Evolutionary conservation across 2,797 vertebrate species (phyloP), one percentile per base, ranked within the genome.

Genomic region (Arctocebus calabarensis): DNA sequence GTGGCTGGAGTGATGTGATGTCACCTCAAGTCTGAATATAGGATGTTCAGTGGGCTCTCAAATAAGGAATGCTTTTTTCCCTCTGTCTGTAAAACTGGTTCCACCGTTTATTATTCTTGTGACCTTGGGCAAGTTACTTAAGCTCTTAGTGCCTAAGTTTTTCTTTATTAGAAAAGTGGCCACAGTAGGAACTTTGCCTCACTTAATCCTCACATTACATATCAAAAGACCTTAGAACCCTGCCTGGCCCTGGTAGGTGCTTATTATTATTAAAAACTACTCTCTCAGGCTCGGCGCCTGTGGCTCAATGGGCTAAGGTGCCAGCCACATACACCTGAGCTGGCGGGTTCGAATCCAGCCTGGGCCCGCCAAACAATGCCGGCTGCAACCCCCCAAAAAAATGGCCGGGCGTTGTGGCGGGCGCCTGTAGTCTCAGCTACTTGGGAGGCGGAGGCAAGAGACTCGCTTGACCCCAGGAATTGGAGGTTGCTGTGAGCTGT

Each of bases 151-250:
- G 68, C 34, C 82, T 66, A 16, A 66, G 3, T 66, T 95, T 83
- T 88, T 95, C 11, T 81, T 96, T 40, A 48, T 88, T 77, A 78
- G 61, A 93, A 37, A 81, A 87, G 66, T 73, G 82, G 73, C 52
- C 29, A 55, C 61, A 22, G 34, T 77, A 37, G 71, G 61, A 85
- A 52, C n/a, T 43, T n/a, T 62, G 0, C 19, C n/a, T 88, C 17
- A 3, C 19, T 48, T 71, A 52, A 1, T 25, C 48, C 27, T 78
- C 45, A 45, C 8, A 13, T 48, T 70, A n/a, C 3, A 2, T 66
- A 14, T 29, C 59, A 7, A 43, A 59, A 68, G 40, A 55, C 90
- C 85, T 83, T 52, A 74, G 81, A 45, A 40, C 61, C 55, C 71
- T 91, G 70, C n/a, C 14, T 74, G 87, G 57, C 32, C 4, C 0